phyloP scores from a whole-genome alignment of 2,113 vertebrate species.

The Numenius arquata region DNA sequence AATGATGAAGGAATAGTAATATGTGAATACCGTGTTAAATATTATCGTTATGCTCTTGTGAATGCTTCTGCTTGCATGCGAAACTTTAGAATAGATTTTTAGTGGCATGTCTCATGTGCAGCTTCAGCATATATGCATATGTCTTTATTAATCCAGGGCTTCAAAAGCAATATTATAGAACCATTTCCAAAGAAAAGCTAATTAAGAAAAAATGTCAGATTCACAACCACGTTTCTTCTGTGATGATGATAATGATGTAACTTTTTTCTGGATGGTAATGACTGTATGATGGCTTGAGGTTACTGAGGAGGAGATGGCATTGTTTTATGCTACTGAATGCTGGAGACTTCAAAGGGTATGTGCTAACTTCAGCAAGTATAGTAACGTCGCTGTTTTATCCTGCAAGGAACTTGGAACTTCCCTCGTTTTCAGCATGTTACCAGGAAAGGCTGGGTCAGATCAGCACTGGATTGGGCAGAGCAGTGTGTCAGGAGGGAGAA shows the following conservation, averaged over 20 bases:
- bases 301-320: not conserved
- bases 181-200: not conserved
- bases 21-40: not conserved
- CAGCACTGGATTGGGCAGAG: not conserved
- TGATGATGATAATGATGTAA: not conserved
- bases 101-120: not conserved
- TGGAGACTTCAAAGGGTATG: not conserved
- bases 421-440: not conserved
- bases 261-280: not conserved
- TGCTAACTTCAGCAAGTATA: not conserved
- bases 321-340: not conserved
- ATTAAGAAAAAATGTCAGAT: not conserved
- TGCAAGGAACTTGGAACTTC: not conserved
- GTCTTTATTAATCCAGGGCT: not conserved
- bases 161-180: not conserved
- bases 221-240: not conserved
- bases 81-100: not conserved
- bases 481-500: not conserved
- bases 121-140: not conserved
- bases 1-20: not conserved
- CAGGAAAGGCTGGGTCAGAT: not conserved
- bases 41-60: not conserved
- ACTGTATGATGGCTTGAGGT: not conserved
- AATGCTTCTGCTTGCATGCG: not conserved
- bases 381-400: not conserved